These are phyloP conservation scores for Ifrita kowaldi DNA, from an alignment of 2,113 vertebrate species.

Conservation along the genomic window DNA sequence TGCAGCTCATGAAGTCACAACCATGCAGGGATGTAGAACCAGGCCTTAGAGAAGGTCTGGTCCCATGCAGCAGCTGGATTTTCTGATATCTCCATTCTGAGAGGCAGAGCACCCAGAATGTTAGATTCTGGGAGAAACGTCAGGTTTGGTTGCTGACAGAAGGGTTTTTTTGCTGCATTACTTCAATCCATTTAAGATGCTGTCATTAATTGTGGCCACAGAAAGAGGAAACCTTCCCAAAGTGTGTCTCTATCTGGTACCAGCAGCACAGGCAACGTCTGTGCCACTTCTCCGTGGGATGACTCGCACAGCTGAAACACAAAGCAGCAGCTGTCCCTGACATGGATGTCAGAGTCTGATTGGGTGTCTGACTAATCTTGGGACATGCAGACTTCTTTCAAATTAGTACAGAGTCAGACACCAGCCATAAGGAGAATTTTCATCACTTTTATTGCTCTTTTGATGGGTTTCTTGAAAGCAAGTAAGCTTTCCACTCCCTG, in stretches of 20 bases:
- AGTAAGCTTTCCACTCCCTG: not conserved
- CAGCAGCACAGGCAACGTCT: not conserved
- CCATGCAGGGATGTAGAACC: accelerated
- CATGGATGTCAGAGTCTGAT: not conserved
- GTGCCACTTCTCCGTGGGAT: not conserved
- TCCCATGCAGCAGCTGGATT: not conserved
- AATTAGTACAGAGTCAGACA: not conserved
- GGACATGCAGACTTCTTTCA: not conserved
- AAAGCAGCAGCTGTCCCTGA: not conserved
- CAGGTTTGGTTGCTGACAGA: not conserved
- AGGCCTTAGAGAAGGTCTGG: not conserved
- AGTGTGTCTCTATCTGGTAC: not conserved
- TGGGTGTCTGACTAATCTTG: not conserved
- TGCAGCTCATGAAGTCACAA: not conserved
- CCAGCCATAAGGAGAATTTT: not conserved
- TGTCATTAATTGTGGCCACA: not conserved
- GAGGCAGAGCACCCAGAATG: not conserved
- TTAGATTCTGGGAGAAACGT: not conserved
- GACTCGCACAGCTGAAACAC: not conserved
- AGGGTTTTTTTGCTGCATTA: not conserved
- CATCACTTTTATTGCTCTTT: not conserved
- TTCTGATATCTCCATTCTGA: not conserved
- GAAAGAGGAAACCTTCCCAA: not conserved
- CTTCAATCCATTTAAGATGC: not conserved
- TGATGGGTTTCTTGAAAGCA: not conserved